Base-by-base conservation (phyloP, 2,797 vertebrate genomes). In the Rousettus madagascariensis region DNA sequence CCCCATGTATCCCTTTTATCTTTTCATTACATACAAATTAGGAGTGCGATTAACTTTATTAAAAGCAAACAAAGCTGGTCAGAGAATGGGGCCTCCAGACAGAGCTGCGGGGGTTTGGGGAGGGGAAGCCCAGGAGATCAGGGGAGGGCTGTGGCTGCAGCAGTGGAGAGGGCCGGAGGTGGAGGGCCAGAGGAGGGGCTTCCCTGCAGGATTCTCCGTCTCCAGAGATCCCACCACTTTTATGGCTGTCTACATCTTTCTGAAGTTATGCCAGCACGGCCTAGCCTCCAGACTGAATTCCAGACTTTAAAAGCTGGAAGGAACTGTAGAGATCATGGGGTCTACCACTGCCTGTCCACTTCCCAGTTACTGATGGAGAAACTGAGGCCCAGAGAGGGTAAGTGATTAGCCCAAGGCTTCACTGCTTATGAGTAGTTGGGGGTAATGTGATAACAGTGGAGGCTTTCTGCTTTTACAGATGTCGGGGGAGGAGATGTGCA, bases 11-110 rank as follows among this genome's bases (percentile, higher is more conserved):
- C 95, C 46, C 59, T 59, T 97, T 96, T 66, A 24, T 41, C 11
- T 2, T 41, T 94, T 93, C 97, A 93, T 97, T 68, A n/a, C 30
- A 4, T 10, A 97, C 94, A 94, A 96, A 96, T 97, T 97, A 96
- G 90, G 72, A 97, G 53, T 9, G 74, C 2, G 86, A 95, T 93
- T 36, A 75, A 94, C 94, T 97, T 95, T 90, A 38, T 10, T 28
- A 94, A 79, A 93, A 96, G 95, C 77, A 94, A 85, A 66, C 68
- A 90, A 90, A 95, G 79, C 59, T 94, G 78, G 95, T 91, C 90
- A 84, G 96, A 95, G 95, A 7, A 10, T 72, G 84, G 91, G 72
- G 93, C 96, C 90, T 95, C 90, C 74, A 83, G 90, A 72, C 80
- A 75, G 11, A 93, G 33, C 83, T 65, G 28, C 13, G 43, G 63